Evolutionary conservation across 2,888 invertebrate species (phyloP), one percentile per base, ranked within the genome.

Genomic region (Spatulosminthurus flaviceps): DNA sequence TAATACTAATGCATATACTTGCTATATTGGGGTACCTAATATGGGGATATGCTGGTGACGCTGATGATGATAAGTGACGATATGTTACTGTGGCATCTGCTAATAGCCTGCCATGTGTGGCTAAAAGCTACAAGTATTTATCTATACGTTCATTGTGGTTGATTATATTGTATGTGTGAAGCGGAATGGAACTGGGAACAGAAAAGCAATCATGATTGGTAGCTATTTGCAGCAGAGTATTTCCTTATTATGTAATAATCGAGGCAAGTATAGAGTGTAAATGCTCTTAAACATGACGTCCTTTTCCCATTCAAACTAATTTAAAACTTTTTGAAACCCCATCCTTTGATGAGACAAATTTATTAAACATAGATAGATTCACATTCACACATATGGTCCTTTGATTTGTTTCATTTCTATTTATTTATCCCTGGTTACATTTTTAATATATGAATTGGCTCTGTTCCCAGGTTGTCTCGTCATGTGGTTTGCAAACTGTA

Each of bases 171-270:
- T 34, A n/a, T 51, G 51, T 51, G 51, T 51, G 51, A 51, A 13
- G 51, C 51, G 51, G 51, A 51, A 74, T 74, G 74, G 61, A 74
- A 60, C 61, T 74, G 74, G 34, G 51, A 61, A 61, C 28, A 74
- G 61, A 28, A 74, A 61, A 74, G 72, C 71, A 74, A 74, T 74
- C 60, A 74, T 74, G 61, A 74, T 74, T 74, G 74, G 61, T 74
- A 61, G 26, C 74, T 60, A 61, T 74, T 73, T 61, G 34, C 28
- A 28, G 61, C 74, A 72, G 9, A 72, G 43, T 51, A 74, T 74
- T 74, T 74, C 74, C 74, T 74, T 29, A 74, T 74, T 74, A 74
- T 51, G 51, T 72, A 72, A 72, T 72, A 21, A 41, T 43, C 43
- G 72, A 42, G 9, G 72, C 24, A 21, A 22, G 60, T 74, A 29